Evolutionary conservation across 2,888 invertebrate genomes (phyloP).

Genomic region (Drosophila melanosoma): DNA sequence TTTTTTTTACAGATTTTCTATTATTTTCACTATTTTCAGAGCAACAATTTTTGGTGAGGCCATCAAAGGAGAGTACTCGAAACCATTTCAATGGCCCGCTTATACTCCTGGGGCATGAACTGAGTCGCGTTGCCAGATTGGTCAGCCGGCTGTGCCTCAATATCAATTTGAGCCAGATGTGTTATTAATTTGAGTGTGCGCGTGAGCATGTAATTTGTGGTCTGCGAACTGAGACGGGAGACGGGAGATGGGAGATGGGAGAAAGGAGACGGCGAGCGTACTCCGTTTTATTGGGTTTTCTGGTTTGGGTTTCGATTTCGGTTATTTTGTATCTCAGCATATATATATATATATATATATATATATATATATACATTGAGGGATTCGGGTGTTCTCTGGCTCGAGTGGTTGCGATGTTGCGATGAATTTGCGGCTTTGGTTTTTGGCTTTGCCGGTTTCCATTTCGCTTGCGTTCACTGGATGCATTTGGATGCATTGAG

Average conservation of each 20-base stretch:
- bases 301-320: background rate
- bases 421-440: slow-evolving; percentile 36
- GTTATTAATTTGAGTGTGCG: slow-evolving; percentile 84
- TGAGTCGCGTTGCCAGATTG: slow-evolving; percentile 17
- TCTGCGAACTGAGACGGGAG: slow-evolving; percentile 4
- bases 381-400: slow-evolving; percentile 26
- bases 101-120: slow-evolving; percentile 4
- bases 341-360: no score
- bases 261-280: slow-evolving; percentile 1
- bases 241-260: background rate
- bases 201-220: slow-evolving; percentile 83
- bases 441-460: slow-evolving; percentile 63
- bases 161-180: slow-evolving; percentile 80
- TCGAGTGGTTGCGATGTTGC: slow-evolving; percentile 44
- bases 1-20: background rate
- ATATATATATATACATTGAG: slow-evolving; percentile 8
- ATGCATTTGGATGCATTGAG: slow-evolving; percentile 68
- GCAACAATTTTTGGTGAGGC: background rate
- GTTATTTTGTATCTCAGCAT: background rate
- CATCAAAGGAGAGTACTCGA: background rate
- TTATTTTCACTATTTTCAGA: background rate
- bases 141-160: background rate
- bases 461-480: slow-evolving; percentile 34
- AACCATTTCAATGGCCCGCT: background rate
- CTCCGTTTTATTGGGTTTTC: slow-evolving; percentile 11